phyloP scores from a whole-genome alignment of 2,797 vertebrate species.

The Nyctibius grandis region DNA sequence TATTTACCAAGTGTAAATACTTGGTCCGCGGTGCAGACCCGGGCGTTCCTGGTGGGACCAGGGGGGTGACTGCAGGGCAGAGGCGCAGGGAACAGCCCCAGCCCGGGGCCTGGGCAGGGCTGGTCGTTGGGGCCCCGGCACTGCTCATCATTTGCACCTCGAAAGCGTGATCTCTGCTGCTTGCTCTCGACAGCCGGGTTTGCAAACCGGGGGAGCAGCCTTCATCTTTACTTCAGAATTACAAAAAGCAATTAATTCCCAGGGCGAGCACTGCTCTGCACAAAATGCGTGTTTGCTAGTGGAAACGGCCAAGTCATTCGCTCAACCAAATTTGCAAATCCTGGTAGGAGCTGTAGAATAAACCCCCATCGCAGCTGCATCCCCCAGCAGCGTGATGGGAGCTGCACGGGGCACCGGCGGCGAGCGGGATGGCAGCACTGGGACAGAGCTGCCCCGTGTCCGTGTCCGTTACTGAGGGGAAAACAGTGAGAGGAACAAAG shows the following conservation, averaged over 20 bases:
- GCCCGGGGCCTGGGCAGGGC: background rate
- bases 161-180: background rate
- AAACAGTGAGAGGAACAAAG: background rate
- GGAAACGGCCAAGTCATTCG: background rate
- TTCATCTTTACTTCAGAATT: background rate
- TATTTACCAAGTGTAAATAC: conserved; percentile 48
- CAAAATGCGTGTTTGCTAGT: background rate
- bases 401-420: background rate
- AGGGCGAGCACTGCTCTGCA: background rate
- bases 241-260: background rate
- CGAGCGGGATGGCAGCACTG: background rate
- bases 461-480: background rate
- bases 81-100: background rate
- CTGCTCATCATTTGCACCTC: background rate
- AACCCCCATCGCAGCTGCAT: accelerated
- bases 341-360: background rate
- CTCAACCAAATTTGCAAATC: background rate
- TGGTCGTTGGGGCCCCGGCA: background rate
- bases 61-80: background rate
- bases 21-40: accelerated
- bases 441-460: background rate
- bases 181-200: background rate
- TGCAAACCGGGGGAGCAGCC: background rate
- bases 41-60: accelerated
- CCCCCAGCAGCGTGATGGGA: background rate